phyloP scores from a whole-genome alignment of 1,140 invertebrate genomes.

The Atta cephalotes region DNA sequence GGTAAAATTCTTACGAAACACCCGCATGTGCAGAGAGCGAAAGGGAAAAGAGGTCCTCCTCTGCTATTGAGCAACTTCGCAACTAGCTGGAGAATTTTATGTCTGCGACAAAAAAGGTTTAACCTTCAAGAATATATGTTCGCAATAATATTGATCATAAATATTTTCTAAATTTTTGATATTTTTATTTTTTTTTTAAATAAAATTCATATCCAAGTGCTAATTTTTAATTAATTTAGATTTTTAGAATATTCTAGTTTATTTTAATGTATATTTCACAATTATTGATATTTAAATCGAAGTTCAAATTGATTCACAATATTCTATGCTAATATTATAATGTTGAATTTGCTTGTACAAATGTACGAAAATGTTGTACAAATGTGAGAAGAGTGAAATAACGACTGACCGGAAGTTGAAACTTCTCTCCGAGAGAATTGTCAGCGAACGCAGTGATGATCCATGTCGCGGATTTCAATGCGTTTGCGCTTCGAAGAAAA shows the following conservation, averaged over 20 bases:
- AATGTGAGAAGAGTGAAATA: background rate
- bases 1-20: conserved; percentile 79
- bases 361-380: background rate
- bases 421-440: conserved; percentile 25
- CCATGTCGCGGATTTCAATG: conserved; percentile 13
- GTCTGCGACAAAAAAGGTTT: background rate
- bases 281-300: background rate
- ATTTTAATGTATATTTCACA: background rate
- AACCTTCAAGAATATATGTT: background rate
- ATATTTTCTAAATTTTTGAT: background rate
- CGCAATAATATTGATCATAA: background rate
- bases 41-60: conserved; percentile 29
- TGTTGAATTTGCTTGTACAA: background rate
- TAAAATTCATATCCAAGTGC: background rate
- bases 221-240: conserved; percentile 2
- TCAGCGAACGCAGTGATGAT: background rate
- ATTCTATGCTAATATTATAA: background rate
- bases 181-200: background rate
- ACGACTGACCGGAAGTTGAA: background rate
- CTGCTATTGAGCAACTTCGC: conserved; percentile 56
- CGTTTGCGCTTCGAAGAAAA: conserved; percentile 55
- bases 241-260: background rate
- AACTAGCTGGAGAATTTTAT: conserved; percentile 29
- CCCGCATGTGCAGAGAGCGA: conserved; percentile 25
- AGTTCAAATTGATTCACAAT: background rate